Conservation (phyloP, 2,113 vertebrate genomes). For the Varanus salvator region DNA sequence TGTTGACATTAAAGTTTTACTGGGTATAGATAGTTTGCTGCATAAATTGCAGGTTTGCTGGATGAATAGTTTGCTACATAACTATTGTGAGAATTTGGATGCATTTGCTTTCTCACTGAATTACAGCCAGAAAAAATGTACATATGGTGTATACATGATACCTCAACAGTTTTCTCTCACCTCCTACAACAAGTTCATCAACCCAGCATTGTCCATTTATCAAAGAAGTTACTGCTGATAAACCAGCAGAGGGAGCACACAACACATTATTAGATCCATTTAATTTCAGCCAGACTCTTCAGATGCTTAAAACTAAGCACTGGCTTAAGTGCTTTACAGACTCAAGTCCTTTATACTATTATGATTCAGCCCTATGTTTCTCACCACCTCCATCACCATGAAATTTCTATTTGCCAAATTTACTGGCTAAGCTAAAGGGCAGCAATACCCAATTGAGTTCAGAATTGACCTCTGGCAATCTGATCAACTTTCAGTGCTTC, state of each 20-base stretch:
- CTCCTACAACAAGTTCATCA: neutral
- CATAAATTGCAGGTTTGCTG: too few species aligned
- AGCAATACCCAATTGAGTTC: constrained; percentile 23
- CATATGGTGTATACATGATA: neutral
- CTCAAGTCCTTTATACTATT: neutral
- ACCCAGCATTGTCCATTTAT: neutral
- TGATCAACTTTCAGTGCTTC: neutral
- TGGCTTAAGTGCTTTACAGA: neutral
- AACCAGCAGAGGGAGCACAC: constrained; percentile 68
- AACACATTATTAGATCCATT: constrained; percentile 33
- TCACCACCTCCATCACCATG: neutral
- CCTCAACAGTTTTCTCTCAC: neutral
- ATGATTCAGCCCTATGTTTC: neutral
- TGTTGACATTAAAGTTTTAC: too few species aligned
- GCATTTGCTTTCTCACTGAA: neutral
- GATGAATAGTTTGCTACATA: neutral
- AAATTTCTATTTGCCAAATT: constrained; percentile 56
- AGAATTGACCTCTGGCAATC: constrained; percentile 21
- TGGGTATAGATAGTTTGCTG: too few species aligned
- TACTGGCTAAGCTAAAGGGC: constrained; percentile 56
- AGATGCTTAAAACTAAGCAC: constrained; percentile 14
- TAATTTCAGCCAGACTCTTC: constrained; percentile 4
- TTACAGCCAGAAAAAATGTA: neutral
- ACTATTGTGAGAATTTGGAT: neutral
- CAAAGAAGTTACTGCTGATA: constrained; percentile 31